These are phyloP conservation scores for Heliornis fulica DNA, from an alignment of 2,113 vertebrate species.

Conservation along the genomic window DNA sequence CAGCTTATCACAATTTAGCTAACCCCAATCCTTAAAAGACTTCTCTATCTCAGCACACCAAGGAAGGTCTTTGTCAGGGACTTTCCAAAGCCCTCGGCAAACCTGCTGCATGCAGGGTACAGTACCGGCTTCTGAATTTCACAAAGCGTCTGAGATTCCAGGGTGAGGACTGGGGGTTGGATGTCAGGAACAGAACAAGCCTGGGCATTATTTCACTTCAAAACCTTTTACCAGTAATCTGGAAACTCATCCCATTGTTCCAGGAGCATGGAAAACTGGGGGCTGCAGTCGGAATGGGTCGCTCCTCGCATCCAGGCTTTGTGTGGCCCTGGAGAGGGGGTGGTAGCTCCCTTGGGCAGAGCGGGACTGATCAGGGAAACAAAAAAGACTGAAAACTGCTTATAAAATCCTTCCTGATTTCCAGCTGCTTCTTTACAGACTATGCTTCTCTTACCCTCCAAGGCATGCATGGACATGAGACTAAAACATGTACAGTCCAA, in stretches of 20 bases:
- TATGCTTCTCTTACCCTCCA: neutral
- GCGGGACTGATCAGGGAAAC: neutral
- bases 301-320: neutral
- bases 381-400: neutral
- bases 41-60: neutral
- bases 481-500: neutral
- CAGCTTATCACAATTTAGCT: slow-evolving; percentile 30
- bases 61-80: slow-evolving; percentile 28
- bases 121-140: neutral
- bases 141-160: neutral
- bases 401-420: neutral
- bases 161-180: neutral
- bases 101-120: neutral
- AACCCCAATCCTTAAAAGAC: slow-evolving; percentile 16
- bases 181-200: slow-evolving; percentile 26
- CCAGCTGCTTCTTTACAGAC: neutral
- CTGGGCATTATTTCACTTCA: neutral
- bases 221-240: neutral
- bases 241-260: neutral
- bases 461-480: neutral
- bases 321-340: neutral
- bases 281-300: neutral
- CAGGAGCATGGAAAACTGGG: neutral
- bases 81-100: slow-evolving; percentile 29
- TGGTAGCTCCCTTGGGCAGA: neutral